Percentiles rank a stretch among this genome's conserved stretches.
Conservation (phyloP, 2,888 invertebrate species). For the Sicus ferrugineus region DNA sequence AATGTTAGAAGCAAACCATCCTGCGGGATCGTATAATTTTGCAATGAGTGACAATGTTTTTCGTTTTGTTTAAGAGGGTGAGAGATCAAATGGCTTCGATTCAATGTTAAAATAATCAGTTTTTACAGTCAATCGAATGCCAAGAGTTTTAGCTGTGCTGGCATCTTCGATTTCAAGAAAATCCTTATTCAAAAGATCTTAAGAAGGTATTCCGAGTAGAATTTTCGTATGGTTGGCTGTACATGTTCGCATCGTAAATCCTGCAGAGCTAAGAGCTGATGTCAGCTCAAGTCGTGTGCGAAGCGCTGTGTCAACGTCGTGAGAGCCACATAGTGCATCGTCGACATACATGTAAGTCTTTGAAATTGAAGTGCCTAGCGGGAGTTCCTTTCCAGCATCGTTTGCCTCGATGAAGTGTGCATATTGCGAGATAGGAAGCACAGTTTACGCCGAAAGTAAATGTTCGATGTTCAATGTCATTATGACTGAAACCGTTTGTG, state of each 20-base stretch:
- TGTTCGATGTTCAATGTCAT: slow-evolving; percentile 1
- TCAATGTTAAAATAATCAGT: neutral
- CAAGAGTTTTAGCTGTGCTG: neutral
- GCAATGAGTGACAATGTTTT: neutral
- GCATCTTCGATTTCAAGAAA: neutral
- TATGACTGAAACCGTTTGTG: slow-evolving; percentile 15
- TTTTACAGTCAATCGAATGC: neutral
- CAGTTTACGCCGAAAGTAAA: neutral
- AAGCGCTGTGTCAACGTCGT: slow-evolving; percentile 28
- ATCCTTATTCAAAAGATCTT: too few relatives aligned
- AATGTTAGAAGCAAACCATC: slow-evolving; percentile 29
- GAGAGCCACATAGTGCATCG: slow-evolving; percentile 32
- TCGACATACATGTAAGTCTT: slow-evolving; percentile 2
- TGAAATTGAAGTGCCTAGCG: neutral
- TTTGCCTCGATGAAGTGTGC: slow-evolving; percentile 32
- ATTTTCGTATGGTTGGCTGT: neutral
- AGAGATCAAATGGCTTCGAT: neutral
- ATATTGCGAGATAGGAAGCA: slow-evolving; percentile 33
- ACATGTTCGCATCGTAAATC: slow-evolving; percentile 29
- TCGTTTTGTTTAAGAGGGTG: slow-evolving; percentile 4
- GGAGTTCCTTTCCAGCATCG: neutral
- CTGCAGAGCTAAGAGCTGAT: slow-evolving; percentile 28
- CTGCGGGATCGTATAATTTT: neutral
- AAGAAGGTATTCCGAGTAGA: neutral
- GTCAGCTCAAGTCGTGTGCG: slow-evolving; percentile 16